Evolutionary conservation across 2,797 vertebrate species (phyloP), one percentile per base, ranked within the genome.

Genomic region (Peromyscus eremicus): DNA sequence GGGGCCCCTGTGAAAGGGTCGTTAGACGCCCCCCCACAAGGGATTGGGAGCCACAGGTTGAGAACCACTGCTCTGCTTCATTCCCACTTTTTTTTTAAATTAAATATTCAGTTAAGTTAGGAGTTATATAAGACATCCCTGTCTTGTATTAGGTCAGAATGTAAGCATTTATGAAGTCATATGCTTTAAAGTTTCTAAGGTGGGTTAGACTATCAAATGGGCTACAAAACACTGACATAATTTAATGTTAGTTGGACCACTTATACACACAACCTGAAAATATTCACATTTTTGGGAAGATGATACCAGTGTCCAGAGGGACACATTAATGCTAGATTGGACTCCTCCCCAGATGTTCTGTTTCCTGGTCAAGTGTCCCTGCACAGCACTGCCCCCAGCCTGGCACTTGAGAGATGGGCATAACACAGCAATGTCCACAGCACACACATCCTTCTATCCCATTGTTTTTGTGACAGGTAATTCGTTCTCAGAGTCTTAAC

Each of bases 391-490:
- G 4, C 21, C 82, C 64, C 3, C 73, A 70, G n/a, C 60, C n/a
- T 60, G 79, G 8, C 62, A n/a, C 19, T 34, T 84, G 34, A 12
- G 17, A 34, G 10, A 37, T n/a, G 27, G 52, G 27, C 46, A 5
- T 14, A 37, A 25, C 5, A 3, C 23, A 77, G 37, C 0, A 13
- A 52, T 3, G 2, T 16, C 4, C 40, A 37, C 0, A 0, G 64
- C 1, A 32, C n/a, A 34, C 0, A n/a, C 2, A 17, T 34, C 16
- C 49, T 87, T 73, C 37, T 34, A 32, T 57, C 4, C 70, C 16
- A 10, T 11, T 68, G 17, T 60, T 40, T 66, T 23, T 32, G n/a
- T 80, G n/a, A 57, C 2, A 66, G 57, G 71, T 11, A 5, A 62
- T 14, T 3, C 27, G 16, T 13, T 89, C 52, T 6, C 27, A 8